A percentile compares a stretch with the other conserved stretches of the same genome.
Evolutionary conservation across 2,797 vertebrate genomes (phyloP).

Genomic region (Pseudochirops cupreus): DNA sequence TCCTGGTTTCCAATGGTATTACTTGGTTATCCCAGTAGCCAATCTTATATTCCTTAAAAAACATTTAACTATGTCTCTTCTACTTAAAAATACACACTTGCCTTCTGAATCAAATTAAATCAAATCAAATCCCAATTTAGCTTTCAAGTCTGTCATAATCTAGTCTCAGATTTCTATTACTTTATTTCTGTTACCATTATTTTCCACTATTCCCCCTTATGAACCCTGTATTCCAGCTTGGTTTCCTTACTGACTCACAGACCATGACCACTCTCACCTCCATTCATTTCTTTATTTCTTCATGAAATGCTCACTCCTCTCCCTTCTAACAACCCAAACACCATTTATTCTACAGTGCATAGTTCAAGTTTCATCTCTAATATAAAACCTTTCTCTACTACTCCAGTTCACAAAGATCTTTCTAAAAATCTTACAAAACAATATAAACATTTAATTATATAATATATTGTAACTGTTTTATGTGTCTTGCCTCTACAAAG

Average conservation of each 20-base stretch:
- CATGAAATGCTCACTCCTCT: background rate
- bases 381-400: background rate
- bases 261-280: background rate
- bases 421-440: background rate
- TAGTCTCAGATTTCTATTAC: background rate
- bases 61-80: background rate
- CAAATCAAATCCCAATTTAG: background rate
- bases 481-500: background rate
- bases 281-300: background rate
- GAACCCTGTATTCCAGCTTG: background rate
- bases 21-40: no score
- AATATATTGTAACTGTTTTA: background rate
- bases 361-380: background rate
- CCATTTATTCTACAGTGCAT: background rate
- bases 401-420: background rate
- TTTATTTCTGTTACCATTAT: background rate
- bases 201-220: background rate
- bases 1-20: no score
- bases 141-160: background rate
- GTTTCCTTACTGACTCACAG: slow-evolving; percentile 25
- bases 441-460: background rate
- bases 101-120: background rate
- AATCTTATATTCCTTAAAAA: background rate
- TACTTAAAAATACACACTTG: background rate
- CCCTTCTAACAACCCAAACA: background rate